Conservation (phyloP, 2,797 vertebrate species). For the Periparus ater region DNA sequence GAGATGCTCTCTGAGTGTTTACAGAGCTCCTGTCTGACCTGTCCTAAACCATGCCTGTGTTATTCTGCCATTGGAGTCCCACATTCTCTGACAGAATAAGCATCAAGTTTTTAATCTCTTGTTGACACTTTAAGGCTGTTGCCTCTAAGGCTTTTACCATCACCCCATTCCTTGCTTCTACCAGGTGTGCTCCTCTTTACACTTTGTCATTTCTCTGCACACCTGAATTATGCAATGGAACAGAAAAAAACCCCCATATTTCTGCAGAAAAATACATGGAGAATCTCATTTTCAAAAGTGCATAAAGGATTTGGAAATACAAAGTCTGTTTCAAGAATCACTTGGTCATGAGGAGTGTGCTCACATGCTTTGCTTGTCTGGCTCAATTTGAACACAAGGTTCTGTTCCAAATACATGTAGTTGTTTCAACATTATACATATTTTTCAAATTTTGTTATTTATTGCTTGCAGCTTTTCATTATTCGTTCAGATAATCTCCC, state of each 20-base stretch:
- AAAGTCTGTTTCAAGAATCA: not conserved
- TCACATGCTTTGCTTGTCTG: not conserved
- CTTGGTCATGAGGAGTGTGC: not conserved
- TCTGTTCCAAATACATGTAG: not conserved
- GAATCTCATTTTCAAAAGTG: not conserved
- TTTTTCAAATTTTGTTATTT: not conserved
- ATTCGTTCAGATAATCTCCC: not conserved
- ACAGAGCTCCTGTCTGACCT: not conserved
- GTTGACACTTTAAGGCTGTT: not conserved
- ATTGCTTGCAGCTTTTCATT: not conserved
- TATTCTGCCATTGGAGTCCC: not conserved
- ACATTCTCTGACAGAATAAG: not conserved
- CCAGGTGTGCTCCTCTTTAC: not conserved
- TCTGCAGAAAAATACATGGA: not conserved
- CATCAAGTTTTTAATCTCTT: not conserved
- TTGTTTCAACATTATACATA: not conserved
- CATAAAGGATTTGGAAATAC: not conserved
- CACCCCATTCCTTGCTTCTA: not conserved
- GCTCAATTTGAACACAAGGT: not conserved
- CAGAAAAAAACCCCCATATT: not conserved
- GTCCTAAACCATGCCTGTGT: not conserved
- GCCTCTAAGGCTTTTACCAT: not conserved
- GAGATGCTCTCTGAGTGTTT: not conserved
- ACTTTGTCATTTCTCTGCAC: not conserved
- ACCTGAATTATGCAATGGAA: not conserved